Base-by-base conservation (phyloP, 2,113 vertebrate species). In the Malurus alboscapulatus region DNA sequence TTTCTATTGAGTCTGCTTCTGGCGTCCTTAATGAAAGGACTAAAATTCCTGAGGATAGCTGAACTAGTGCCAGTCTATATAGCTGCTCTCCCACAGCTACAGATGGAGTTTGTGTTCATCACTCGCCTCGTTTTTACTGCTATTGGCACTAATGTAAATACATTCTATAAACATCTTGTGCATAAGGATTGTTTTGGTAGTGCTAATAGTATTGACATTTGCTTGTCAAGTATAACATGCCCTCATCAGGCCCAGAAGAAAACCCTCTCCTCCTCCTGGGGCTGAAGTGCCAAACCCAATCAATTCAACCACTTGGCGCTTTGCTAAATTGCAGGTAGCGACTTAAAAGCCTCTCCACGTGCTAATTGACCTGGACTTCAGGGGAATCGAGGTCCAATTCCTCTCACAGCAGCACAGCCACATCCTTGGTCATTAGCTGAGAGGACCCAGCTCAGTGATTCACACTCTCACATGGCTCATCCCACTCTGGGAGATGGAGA, bases 231-330 rank as follows among this genome's bases (percentile, higher is more conserved):
- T 76, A 67, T 59, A 80, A 59, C 61, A 74, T n/a, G 66, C 15
- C 74, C 79, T 93, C 62, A 87, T 88, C 76, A 79, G 73, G 38
- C 34, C 72, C 4, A 34, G 48, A 72, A 84, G 53, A 93, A 95
- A 93, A 79, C 77, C 19, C 25, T 32, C 71, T 90, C 84, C 87
- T 94, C 74, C 73, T 96, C 36, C 65, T 65, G 48, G 89, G 44
- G 45, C 34, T 77, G 38, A 85, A 91, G 88, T 80, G 59, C 75
- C 87, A 91, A 84, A 72, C 63, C 26, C 1, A 88, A 87, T 88
- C 90, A 89, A 55, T 87, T 77, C 76, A 87, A 71, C 47, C 59
- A 73, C 87, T 83, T 63, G 50, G 63, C 0, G 0, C 66, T 69
- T 71, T 47, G 55, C 40, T 87, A 54, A 93, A 74, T 40, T 34